Base-by-base conservation (phyloP, 2,888 invertebrate genomes). In the Caenorhabditis doughertyi region DNA sequence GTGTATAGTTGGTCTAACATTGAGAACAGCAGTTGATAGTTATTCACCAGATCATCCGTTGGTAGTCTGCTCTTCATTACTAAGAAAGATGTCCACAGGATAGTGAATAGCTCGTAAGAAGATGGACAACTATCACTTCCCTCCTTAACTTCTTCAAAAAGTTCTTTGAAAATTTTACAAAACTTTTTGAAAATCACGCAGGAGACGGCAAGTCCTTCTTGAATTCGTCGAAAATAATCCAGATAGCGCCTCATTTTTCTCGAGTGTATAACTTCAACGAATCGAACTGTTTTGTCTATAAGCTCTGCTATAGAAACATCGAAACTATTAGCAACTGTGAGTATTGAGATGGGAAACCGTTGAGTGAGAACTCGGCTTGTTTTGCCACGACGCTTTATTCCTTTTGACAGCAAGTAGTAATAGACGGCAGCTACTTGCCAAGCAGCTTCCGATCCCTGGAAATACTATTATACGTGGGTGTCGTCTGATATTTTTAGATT, bases 121-220 rank as follows among this genome's bases (percentile, higher is more conserved):
- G 82, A 68, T 7, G 79, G 65, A 8, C 42, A 58, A 13, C 23
- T 23, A n/a, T 25, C 56, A 5, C 8, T 29, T 29, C 39, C 51
- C 0, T 27, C 18, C 18, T 47, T 44, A 11, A 80, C 68, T 21
- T 74, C 51, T 11, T 94, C 94, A 92, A 98, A 98, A 83, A 98
- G 94, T 91, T 95, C 95, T 76, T 94, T 94, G 91, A 96, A 98
- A 70, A 97, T 95, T 7, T 95, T 95, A 89, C 95, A 95, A 92
- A 95, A 97, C 91, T 97, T 96, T 90, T 96, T 95, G 92, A 96
- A 98, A 70, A 97, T 95, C n/a, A 96, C 95, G 88, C 95, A 95
- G 0, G 97, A 96, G 1, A 98, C 97, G 62, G 95, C 95, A 93
- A 98, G 97, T 1, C 64, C 68, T 25, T 80, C 77, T 47, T 85